Evolutionary conservation across 2,888 invertebrate species (phyloP), one percentile per base, ranked within the genome.

Genomic region (Linnaemya vulpina): DNA sequence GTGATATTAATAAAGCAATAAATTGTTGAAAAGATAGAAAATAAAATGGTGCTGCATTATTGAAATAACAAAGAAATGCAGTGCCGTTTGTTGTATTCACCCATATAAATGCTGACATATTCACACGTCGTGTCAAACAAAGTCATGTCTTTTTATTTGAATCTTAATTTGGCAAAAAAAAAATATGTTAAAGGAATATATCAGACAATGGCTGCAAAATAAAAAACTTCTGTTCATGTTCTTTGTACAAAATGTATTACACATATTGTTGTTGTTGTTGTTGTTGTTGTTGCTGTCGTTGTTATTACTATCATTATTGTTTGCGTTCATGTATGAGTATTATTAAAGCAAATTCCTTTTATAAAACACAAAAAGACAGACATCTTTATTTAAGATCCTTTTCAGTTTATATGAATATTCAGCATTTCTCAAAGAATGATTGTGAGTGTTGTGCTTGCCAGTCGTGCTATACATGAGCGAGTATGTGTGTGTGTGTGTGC

Each of bases 301-400:
- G n/a, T 70, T 46, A 71, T 53, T 70, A 51, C 51, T 63, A 25
- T 20, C 49, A 30, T 51, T 67, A 58, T 71, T 55, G 53, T 40
- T 83, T 63, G 60, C 53, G 49, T 51, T 51, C 58, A 25, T 65
- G 25, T 67, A 17, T 49, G 49, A 79, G 55, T 71, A 73, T 67
- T 63, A 74, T 73, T 46, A 78, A 68, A 60, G 68, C 17, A 67
- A 58, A 76, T 76, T 82, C 25, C 55, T 55, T 68, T 75, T 62
- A 20, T n/a, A 30, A 30, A 2, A 75, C 51, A 51, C 13, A 63
- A 22, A 65, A 58, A 51, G 67, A 46, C 73, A 78, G n/a, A n/a
- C 51, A 46, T 67, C 53, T 73, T 83, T 71, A 73, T 71, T 82
- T 67, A 70, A 53, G 40, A 71, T 65, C 43, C 55, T 82, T 76